phyloP scores from a whole-genome alignment of 2,888 invertebrate species.

The Axea sp. region DNA sequence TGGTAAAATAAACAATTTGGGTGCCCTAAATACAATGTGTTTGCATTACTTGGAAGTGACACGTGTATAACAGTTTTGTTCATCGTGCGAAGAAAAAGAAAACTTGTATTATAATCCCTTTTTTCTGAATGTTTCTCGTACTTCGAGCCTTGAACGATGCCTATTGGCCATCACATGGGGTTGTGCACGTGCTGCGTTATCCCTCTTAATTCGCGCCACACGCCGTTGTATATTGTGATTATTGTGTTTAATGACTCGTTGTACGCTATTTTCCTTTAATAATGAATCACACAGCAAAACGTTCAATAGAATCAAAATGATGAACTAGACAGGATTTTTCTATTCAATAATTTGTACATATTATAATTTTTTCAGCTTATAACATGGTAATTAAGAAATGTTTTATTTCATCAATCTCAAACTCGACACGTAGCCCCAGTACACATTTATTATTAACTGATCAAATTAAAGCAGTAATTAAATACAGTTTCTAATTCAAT shows the following conservation, averaged over 20 bases:
- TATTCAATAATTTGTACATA: constrained; percentile 13
- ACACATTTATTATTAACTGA: too few relatives aligned
- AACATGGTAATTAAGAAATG: constrained; percentile 1
- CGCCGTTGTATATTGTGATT: constrained; percentile 67
- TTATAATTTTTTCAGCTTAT: constrained; percentile 4
- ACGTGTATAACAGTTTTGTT: constrained; percentile 57
- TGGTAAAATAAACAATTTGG: constrained; percentile 36
- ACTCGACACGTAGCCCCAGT: too few relatives aligned
- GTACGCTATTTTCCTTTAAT: constrained; percentile 58
- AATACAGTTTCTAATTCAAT: background rate
- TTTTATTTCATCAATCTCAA: too few relatives aligned
- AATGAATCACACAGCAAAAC: constrained; percentile 49
- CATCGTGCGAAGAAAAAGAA: constrained; percentile 56
- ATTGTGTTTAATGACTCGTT: constrained; percentile 65
- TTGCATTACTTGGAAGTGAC: constrained; percentile 50
- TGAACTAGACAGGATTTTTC: constrained; percentile 28
- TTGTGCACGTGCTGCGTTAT: constrained; percentile 67
- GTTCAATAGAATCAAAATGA: constrained; percentile 45
- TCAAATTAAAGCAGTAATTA: too few relatives aligned
- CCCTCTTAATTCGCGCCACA: constrained; percentile 67
- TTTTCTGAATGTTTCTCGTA: constrained; percentile 42
- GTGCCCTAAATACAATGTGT: constrained; percentile 18
- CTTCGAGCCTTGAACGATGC: constrained; percentile 57
- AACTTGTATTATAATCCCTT: constrained; percentile 55
- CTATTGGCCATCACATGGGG: constrained; percentile 68